These are phyloP conservation scores for Zophobas morio DNA, from an alignment of 1,140 invertebrate species.

Conservation along the genomic window DNA sequence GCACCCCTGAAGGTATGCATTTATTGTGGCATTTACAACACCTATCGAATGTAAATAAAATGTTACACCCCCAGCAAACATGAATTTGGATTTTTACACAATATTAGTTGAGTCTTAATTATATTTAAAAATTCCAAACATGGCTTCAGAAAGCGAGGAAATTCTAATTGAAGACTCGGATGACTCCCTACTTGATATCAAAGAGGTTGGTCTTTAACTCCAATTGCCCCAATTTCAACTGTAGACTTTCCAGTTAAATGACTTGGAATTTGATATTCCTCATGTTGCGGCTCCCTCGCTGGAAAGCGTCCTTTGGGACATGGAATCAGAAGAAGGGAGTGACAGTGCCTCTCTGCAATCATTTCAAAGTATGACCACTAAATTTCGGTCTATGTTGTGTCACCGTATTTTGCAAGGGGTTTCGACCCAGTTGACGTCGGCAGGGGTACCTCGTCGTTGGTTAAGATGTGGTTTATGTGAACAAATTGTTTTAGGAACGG, in stretches of 20 bases:
- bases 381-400: slow-evolving; percentile 80
- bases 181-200: slow-evolving; percentile 64
- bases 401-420: slow-evolving; percentile 88
- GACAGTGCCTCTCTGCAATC: slow-evolving; percentile 72
- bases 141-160: slow-evolving; percentile 65
- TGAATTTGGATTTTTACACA: slow-evolving; percentile 3
- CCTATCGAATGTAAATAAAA: slow-evolving; percentile 19
- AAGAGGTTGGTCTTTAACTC: slow-evolving; percentile 60
- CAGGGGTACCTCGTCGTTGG: slow-evolving; percentile 71
- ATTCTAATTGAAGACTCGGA: slow-evolving; percentile 63
- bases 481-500: slow-evolving; percentile 77
- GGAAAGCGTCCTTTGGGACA: slow-evolving; percentile 88
- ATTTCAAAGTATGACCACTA: slow-evolving; percentile 67
- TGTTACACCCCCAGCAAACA: slow-evolving; percentile 32
- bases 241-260: slow-evolving; percentile 76
- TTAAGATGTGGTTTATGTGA: neutral
- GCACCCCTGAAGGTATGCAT: neutral
- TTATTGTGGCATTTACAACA: slow-evolving; percentile 12
- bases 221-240: neutral
- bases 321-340: slow-evolving; percentile 75
- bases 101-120: slow-evolving; percentile 1
- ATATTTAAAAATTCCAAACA: slow-evolving; percentile 48
- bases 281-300: slow-evolving; percentile 84
- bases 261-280: slow-evolving; percentile 88
- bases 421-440: slow-evolving; percentile 87